Conservation (phyloP, 2,888 invertebrate species). For the Agrotis ipsilon region DNA sequence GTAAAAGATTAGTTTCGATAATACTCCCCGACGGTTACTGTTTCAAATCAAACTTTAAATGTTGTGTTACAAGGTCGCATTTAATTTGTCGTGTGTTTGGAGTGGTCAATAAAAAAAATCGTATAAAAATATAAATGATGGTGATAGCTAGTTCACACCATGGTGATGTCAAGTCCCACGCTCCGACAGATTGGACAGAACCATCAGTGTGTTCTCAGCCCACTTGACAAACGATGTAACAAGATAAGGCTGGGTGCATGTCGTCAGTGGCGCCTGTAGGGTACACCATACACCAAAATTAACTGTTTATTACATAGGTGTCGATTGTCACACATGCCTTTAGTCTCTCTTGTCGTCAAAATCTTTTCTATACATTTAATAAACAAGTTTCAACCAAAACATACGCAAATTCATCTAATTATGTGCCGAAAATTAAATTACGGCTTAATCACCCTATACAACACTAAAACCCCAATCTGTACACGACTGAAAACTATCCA, state of each 20-base stretch:
- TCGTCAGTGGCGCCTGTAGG: slow-evolving; percentile 26
- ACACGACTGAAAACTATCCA: background rate
- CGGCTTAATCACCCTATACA: background rate
- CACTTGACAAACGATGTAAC: slow-evolving; percentile 73
- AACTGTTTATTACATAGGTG: slow-evolving; percentile 28
- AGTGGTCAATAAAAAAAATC: slow-evolving; percentile 83
- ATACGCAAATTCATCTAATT: background rate
- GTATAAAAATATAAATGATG: slow-evolving; percentile 84
- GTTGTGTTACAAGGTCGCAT: slow-evolving; percentile 47
- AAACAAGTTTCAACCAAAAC: background rate
- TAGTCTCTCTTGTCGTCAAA: slow-evolving; percentile 1
- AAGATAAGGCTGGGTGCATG: slow-evolving; percentile 54
- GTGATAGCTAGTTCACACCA: slow-evolving; percentile 84
- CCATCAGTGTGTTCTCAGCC: slow-evolving; percentile 73
- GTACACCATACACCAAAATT: slow-evolving; percentile 23
- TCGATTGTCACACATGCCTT: slow-evolving; percentile 16
- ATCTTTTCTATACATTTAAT: no score
- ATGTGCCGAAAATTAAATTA: background rate
- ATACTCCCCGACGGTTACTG: slow-evolving; percentile 47
- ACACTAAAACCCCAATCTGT: background rate
- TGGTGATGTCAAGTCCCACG: slow-evolving; percentile 79
- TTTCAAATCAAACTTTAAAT: slow-evolving; percentile 63
- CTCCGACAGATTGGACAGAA: slow-evolving; percentile 70
- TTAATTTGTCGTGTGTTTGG: slow-evolving; percentile 56
- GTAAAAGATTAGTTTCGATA: slow-evolving; percentile 71